A percentile compares a stretch with the other conserved stretches of the same genome.
Conservation (phyloP, 2,797 vertebrate genomes). For the Hippocampus kuda region DNA sequence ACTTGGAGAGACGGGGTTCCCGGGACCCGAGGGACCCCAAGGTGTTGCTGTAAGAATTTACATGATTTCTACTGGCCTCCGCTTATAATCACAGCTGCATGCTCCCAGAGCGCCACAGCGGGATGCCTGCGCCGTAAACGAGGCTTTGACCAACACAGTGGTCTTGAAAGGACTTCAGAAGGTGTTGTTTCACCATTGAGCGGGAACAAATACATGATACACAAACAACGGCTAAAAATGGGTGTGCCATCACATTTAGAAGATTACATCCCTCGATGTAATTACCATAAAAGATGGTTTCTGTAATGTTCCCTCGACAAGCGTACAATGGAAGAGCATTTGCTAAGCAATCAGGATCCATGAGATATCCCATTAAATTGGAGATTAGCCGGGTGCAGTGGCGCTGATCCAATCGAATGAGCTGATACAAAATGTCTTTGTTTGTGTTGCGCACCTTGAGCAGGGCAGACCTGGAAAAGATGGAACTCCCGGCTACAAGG, state of each 20-base stretch:
- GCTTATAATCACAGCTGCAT: slow-evolving; percentile 22
- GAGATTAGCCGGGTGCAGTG: slow-evolving; percentile 62
- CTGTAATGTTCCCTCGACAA: slow-evolving; percentile 57
- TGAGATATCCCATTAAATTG: slow-evolving; percentile 65
- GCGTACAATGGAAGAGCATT: slow-evolving; percentile 57
- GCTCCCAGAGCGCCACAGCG: slow-evolving; percentile 11
- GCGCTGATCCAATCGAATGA: slow-evolving; percentile 62
- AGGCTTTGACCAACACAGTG: background rate
- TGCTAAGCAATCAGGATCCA: slow-evolving; percentile 61
- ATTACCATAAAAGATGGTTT: slow-evolving; percentile 62
- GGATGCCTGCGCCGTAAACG: slow-evolving; percentile 6
- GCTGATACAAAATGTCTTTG: slow-evolving; percentile 57
- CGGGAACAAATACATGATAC: background rate
- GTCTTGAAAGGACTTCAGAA: background rate
- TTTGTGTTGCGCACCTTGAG: slow-evolving; percentile 57
- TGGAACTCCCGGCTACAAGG: slow-evolving; percentile 89
- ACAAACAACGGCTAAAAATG: background rate
- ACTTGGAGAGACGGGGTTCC: slow-evolving; percentile 88
- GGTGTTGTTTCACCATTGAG: background rate
- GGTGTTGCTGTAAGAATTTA: slow-evolving; percentile 79
- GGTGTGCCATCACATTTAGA: slow-evolving; percentile 10
- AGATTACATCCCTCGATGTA: slow-evolving; percentile 53
- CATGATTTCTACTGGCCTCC: slow-evolving; percentile 23
- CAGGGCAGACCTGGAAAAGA: slow-evolving; percentile 92
- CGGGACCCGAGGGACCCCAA: slow-evolving; percentile 87